Evolutionary conservation across 2,888 invertebrate species (phyloP), one percentile per base, ranked within the genome.

Genomic region (Chrysopilus asiliformis): DNA sequence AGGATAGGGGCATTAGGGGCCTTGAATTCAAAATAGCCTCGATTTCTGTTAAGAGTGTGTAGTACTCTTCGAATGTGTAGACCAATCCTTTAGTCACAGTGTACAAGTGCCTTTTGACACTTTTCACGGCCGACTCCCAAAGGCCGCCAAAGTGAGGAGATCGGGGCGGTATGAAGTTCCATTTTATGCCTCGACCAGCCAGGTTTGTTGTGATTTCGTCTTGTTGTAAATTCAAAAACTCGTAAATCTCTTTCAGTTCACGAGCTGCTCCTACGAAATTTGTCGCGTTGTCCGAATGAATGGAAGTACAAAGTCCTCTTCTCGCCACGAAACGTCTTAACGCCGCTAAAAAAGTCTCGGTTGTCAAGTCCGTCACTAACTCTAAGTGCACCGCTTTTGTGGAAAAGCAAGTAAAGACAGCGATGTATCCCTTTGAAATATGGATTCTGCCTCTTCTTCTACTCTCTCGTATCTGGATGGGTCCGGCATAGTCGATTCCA

Each of bases 391-490:
- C 28, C 7, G 42, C 37, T 25, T 41, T 41, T 16, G 44, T 44
- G 22, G 28, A 26, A 22, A 45, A 37, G 16, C 36, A 43, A 16
- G 42, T 28, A 20, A 45, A 42, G 10, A 42, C 31, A 4, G 38
- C 18, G 4, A 29, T 10, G n/a, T 17, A 31, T n/a, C 12, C 8
- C 13, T 31, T 31, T n/a, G n/a, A n/a, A 4, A 6, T 31, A 14
- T 4, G 17, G 5, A 7, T 6, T 9, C n/a, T 31, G 6, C 17
- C 17, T 29, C 29, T 2, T 4, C 36, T 31, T 8, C 54, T 31
- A 36, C 51, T 50, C 34, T 37, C 39, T 38, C 53, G 55, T 25
- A 39, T 38, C 25, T 33, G 34, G 37, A 43, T 41, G 7, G 43
- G 43, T 12, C 43, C 41, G 13, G 36, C 41, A 7, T 34, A 41